Conservation (phyloP, 1,140 invertebrate species). For the Psilanteris sp. region DNA sequence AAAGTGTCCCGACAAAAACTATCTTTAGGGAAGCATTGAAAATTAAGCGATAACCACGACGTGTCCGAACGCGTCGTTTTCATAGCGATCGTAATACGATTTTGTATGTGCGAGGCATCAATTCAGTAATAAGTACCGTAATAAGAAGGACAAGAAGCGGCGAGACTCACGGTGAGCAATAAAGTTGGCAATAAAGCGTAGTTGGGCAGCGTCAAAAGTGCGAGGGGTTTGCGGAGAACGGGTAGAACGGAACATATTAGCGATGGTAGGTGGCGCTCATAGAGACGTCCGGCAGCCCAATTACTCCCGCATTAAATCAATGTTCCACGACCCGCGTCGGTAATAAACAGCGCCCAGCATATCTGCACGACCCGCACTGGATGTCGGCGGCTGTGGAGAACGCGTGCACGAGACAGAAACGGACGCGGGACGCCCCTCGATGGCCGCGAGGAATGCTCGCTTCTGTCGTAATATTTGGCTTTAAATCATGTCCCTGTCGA, state of each 20-base stretch:
- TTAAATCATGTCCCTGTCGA: conserved; percentile 80
- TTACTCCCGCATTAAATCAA: conserved; percentile 79
- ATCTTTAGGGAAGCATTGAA: no score
- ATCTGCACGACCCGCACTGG: conserved; percentile 69
- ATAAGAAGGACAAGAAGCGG: conserved; percentile 51
- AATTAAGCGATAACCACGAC: not conserved
- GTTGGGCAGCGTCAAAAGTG: conserved; percentile 50
- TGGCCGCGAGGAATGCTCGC: conserved; percentile 74
- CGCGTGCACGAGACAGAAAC: conserved; percentile 53
- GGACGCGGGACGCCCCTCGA: conserved; percentile 56
- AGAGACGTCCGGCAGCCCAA: conserved; percentile 77
- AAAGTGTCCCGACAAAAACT: no score
- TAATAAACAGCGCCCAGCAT: conserved; percentile 76
- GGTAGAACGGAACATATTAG: conserved; percentile 68
- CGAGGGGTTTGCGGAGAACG: conserved; percentile 50
- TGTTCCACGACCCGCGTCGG: conserved; percentile 73
- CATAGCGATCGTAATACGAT: conserved; percentile 11
- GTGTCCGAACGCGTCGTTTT: conserved; percentile 26
- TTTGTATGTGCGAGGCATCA: conserved; percentile 41
- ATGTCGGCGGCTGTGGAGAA: conserved; percentile 43
- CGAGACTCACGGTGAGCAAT: conserved; percentile 66
- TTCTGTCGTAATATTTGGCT: conserved; percentile 81
- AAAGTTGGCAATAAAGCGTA: conserved; percentile 74
- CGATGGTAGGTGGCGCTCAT: conserved; percentile 73
- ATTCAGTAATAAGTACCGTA: conserved; percentile 51